Evolutionary conservation across 2,888 invertebrate species (phyloP).

Genomic region (Argyra leucocephala): DNA sequence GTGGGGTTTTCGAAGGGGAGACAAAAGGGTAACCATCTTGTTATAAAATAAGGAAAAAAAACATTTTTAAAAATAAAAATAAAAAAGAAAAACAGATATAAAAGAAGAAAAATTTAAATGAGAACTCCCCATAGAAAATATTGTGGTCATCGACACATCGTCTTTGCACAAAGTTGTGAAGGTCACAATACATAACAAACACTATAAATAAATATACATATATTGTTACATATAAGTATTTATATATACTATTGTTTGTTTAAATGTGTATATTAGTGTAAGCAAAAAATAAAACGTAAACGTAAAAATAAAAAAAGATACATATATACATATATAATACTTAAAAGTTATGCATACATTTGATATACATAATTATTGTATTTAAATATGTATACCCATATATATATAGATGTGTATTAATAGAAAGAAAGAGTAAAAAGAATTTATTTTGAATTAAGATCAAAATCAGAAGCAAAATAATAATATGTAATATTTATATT

Average conservation of each 20-base stretch:
- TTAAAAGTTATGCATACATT: not conserved
- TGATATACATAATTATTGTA: not conserved
- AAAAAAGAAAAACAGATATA: slow-evolving; percentile 8
- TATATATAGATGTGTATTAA: not conserved
- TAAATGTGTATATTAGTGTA: too few relatives aligned
- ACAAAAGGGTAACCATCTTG: slow-evolving; percentile 21
- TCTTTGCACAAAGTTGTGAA: slow-evolving; percentile 46
- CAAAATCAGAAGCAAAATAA: slow-evolving; percentile 1
- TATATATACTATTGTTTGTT: not conserved
- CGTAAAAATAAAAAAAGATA: not conserved
- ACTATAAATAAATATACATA: slow-evolving; percentile 29
- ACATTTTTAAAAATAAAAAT: slow-evolving; percentile 7
- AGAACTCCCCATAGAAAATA: slow-evolving; percentile 20
- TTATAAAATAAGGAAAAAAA: slow-evolving; percentile 12
- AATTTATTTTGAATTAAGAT: slow-evolving; percentile 6
- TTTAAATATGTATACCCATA: not conserved
- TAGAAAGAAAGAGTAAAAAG: not conserved
- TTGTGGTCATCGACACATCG: slow-evolving; percentile 47
- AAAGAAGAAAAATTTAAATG: slow-evolving; percentile 14
- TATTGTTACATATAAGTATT: not conserved
- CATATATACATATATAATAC: not conserved
- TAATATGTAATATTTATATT: not conserved
- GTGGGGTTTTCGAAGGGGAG: slow-evolving; percentile 20
- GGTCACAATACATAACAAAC: slow-evolving; percentile 37
- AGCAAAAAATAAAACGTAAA: too few relatives aligned